Conservation (phyloP, 2,888 invertebrate genomes). For the Idaea straminata region DNA sequence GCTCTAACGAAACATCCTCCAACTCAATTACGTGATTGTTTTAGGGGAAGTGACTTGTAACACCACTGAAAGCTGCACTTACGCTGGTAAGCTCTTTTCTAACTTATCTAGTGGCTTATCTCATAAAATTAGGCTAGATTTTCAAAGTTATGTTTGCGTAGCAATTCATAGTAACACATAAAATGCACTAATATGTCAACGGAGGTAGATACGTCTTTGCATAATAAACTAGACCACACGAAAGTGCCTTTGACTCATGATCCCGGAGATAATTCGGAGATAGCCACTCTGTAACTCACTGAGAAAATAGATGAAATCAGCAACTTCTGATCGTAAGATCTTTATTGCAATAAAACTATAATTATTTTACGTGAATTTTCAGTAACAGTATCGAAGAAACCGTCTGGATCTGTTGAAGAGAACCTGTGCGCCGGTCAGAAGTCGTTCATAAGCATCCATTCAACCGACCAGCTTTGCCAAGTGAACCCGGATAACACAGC, state of each 20-base stretch:
- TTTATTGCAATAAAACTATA: neutral
- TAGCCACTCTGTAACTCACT: neutral
- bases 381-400: conserved; percentile 72
- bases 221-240: no score
- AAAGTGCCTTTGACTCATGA: no score
- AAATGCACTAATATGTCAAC: no score
- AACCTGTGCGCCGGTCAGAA: conserved; percentile 58
- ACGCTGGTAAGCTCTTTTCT: conserved; percentile 51
- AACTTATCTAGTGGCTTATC: neutral
- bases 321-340: neutral
- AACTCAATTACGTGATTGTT: conserved; percentile 32
- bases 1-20: conserved; percentile 7
- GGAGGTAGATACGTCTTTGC: no score
- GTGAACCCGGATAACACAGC: conserved; percentile 49
- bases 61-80: conserved; percentile 56
- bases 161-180: neutral
- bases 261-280: no score
- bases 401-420: conserved; percentile 48
- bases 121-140: neutral
- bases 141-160: neutral
- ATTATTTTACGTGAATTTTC: conserved; percentile 26
- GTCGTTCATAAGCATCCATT: conserved; percentile 74
- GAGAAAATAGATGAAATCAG: no score
- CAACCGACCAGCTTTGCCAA: conserved; percentile 71
- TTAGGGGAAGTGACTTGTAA: conserved; percentile 58